Evolutionary conservation across 2,888 invertebrate genomes (phyloP).

Genomic region (Thereva nobilitata): DNA sequence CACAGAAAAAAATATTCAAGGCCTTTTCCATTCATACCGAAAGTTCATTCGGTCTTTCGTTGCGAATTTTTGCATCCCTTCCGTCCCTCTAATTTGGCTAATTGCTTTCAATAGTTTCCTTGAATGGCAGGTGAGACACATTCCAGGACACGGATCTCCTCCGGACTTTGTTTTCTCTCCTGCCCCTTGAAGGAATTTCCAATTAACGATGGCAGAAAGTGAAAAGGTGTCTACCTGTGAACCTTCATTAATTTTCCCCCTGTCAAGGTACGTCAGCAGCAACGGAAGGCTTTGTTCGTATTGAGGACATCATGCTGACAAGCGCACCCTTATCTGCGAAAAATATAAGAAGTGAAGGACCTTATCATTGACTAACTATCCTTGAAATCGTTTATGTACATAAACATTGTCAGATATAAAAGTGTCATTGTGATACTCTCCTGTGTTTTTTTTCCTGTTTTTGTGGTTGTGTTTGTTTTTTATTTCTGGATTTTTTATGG

Average conservation of each 20-base stretch:
- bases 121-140: slow-evolving; percentile 28
- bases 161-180: not conserved
- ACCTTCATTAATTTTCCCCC: slow-evolving; percentile 30
- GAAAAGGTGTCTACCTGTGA: slow-evolving; percentile 32
- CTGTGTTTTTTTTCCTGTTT: not conserved
- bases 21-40: too few relatives aligned
- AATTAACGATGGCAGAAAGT: slow-evolving; percentile 27
- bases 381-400: not conserved
- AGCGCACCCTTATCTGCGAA: slow-evolving; percentile 3
- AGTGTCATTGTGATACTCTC: not conserved
- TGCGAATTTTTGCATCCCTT: slow-evolving; percentile 8
- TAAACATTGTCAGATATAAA: not conserved
- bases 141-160: slow-evolving; percentile 14
- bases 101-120: slow-evolving; percentile 31
- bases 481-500: too few relatives aligned
- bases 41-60: too few relatives aligned
- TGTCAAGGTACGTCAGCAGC: slow-evolving; percentile 23
- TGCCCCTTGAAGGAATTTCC: slow-evolving; percentile 18
- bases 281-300: slow-evolving; percentile 16
- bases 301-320: slow-evolving; percentile 19
- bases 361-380: slow-evolving; percentile 9
- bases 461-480: too few relatives aligned
- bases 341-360: slow-evolving; percentile 18
- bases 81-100: slow-evolving; percentile 32
- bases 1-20: too few relatives aligned